These are phyloP conservation scores for Micropterix aruncella DNA, from an alignment of 2,888 invertebrate genomes.

Conservation along the genomic window DNA sequence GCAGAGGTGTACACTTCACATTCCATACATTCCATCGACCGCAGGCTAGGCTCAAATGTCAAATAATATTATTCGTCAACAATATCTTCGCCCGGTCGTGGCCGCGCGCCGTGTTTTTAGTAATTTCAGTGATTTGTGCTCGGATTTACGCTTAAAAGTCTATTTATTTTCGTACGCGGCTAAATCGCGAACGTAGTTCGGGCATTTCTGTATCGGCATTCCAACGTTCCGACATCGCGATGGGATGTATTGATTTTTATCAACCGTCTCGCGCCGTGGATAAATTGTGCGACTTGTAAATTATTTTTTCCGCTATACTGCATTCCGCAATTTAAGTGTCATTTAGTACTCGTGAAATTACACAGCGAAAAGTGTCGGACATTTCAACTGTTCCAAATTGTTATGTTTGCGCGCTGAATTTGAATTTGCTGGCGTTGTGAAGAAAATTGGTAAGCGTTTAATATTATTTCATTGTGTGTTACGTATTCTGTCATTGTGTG, in stretches of 20 bases:
- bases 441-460: too few species aligned
- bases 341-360: too few species aligned
- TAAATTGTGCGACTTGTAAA: neutral
- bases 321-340: too few species aligned
- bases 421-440: too few species aligned
- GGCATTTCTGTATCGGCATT: slow-evolving; percentile 7
- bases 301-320: neutral
- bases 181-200: neutral
- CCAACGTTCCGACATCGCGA: slow-evolving; percentile 7
- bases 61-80: slow-evolving; percentile 47
- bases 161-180: neutral
- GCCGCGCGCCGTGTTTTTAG: neutral
- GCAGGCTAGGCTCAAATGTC: slow-evolving; percentile 61
- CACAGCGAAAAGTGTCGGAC: too few species aligned
- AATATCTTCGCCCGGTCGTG: slow-evolving; percentile 8
- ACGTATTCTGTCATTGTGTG: too few species aligned
- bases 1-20: slow-evolving; percentile 53
- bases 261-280: neutral
- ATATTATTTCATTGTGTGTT: too few species aligned
- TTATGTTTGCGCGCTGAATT: too few species aligned
- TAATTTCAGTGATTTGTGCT: neutral
- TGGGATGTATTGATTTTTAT: slow-evolving; percentile 9
- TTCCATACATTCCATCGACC: slow-evolving; percentile 48
- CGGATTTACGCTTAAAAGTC: too few species aligned
- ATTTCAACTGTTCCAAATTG: too few species aligned